Evolutionary conservation across 2,113 vertebrate species (phyloP).

Genomic region (Catharus minimus): DNA sequence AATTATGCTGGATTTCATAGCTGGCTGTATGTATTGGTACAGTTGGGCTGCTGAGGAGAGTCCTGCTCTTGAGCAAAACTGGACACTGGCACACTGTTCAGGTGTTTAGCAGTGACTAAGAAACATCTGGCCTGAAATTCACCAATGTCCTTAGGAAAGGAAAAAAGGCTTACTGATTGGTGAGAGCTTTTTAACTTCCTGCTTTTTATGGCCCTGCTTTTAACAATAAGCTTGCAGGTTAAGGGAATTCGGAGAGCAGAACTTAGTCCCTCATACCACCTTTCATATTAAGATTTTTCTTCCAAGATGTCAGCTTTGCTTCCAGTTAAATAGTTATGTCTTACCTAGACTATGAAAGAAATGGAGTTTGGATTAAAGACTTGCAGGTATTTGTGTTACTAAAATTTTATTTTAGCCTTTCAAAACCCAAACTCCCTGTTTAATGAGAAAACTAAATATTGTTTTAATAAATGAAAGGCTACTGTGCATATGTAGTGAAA

Average conservation of each 20-base stretch:
- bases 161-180: not conserved
- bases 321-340: not conserved
- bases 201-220: not conserved
- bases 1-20: not conserved
- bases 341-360: not conserved
- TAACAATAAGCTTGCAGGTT: not conserved
- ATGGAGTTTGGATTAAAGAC: not conserved
- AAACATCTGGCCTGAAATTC: not conserved
- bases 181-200: not conserved
- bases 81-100: not conserved
- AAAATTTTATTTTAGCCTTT: not conserved
- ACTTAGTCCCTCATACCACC: not conserved
- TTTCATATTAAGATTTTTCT: not conserved
- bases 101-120: not conserved
- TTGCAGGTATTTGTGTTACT: not conserved
- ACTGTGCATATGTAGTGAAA: not conserved
- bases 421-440: not conserved
- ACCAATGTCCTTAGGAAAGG: fast-evolving
- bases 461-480: not conserved
- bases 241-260: not conserved
- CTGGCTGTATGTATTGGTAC: not conserved
- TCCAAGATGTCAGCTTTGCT: not conserved
- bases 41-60: not conserved
- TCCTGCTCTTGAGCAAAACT: not conserved
- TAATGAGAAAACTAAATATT: not conserved